phyloP scores from a whole-genome alignment of 2,888 invertebrate genomes.

The Punctoribates punctum region DNA sequence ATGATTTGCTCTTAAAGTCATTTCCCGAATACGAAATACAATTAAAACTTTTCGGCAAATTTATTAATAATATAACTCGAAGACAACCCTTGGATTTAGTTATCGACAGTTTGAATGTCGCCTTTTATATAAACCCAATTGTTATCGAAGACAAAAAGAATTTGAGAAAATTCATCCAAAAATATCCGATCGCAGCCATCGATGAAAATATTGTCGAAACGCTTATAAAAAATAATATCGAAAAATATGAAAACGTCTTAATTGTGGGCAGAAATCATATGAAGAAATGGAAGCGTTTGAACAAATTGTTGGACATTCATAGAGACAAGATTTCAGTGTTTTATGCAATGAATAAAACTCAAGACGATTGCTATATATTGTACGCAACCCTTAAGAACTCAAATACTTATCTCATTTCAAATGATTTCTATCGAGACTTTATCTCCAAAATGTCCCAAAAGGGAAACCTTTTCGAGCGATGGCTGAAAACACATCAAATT shows the following conservation, averaged over 20 bases:
- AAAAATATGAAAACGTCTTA: conserved; percentile 22
- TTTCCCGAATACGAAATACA: conserved; percentile 34
- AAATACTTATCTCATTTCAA: conserved; percentile 33
- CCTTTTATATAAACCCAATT: neutral
- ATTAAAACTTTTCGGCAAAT: conserved; percentile 30
- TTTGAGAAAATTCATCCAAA: conserved; percentile 15
- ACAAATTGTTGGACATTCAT: neutral
- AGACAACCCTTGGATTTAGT: conserved; percentile 37
- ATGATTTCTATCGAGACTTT: conserved; percentile 40
- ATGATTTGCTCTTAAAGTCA: conserved; percentile 21
- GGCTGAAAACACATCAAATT: conserved; percentile 22
- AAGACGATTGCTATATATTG: conserved; percentile 41
- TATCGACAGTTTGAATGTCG: conserved; percentile 41
- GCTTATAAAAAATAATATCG: neutral
- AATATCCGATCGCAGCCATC: neutral
- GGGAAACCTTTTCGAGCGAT: neutral
- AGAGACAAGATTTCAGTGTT: neutral
- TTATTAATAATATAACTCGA: neutral
- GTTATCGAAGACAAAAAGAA: conserved; percentile 12
- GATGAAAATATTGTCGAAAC: conserved; percentile 31
- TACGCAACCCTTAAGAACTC: conserved; percentile 36
- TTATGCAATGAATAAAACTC: conserved; percentile 35
- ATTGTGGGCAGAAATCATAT: conserved; percentile 42
- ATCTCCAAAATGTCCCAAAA: neutral
- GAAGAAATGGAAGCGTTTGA: conserved; percentile 34